A percentile compares a stretch with the other conserved stretches of the same genome.
phyloP scores from a whole-genome alignment of 2,888 invertebrate genomes.

The Euspilapteryx auroguttella region DNA sequence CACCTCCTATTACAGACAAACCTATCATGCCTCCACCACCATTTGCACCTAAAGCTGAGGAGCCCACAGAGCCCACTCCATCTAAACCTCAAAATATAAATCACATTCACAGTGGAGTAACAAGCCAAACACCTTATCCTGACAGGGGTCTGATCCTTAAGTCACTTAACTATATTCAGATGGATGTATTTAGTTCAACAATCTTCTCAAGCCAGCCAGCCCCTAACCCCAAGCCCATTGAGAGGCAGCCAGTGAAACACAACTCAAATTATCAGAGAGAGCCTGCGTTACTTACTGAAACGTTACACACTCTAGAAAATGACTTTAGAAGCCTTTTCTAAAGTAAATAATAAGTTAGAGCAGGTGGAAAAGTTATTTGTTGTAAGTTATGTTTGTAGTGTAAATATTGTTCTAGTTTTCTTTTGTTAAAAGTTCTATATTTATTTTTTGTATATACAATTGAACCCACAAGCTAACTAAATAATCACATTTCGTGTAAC shows the following conservation, averaged over 20 bases:
- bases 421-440: no score
- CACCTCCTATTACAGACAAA: no score
- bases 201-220: neutral
- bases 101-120: no score
- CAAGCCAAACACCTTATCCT: conserved; percentile 42
- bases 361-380: neutral
- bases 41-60: no score
- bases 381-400: no score
- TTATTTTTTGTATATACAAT: no score
- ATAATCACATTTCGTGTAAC: no score
- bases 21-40: no score
- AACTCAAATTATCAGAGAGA: conserved; percentile 10
- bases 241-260: neutral
- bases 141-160: conserved; percentile 41
- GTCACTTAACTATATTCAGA: conserved; percentile 51
- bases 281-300: conserved; percentile 30
- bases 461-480: no score
- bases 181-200: conserved; percentile 47
- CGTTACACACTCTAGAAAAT: conserved; percentile 39
- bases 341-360: neutral
- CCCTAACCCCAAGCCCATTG: neutral
- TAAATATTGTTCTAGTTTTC: no score
- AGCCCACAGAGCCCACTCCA: no score
- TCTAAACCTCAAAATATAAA: no score
- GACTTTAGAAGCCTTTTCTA: conserved; percentile 42